These are phyloP conservation scores for Eumeta japonica DNA, from an alignment of 1,140 invertebrate species.

Conservation along the genomic window DNA sequence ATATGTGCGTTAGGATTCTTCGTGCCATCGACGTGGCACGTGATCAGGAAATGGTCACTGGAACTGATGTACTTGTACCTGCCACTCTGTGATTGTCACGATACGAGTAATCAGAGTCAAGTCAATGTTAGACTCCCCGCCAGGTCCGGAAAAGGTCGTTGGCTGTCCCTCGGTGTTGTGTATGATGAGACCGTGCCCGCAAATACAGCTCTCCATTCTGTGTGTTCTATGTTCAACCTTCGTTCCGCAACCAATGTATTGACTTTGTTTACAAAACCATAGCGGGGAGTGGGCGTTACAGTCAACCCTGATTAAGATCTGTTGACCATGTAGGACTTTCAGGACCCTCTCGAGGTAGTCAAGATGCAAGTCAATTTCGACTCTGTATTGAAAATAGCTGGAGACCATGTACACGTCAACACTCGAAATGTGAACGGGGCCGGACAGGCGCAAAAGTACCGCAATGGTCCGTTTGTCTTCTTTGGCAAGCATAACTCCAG, in stretches of 20 bases:
- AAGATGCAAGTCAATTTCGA: slow-evolving; percentile 7
- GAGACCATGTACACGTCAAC: slow-evolving; percentile 6
- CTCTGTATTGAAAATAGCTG: slow-evolving; percentile 13
- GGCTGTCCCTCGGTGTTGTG: slow-evolving; percentile 11
- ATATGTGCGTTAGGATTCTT: too few relatives aligned
- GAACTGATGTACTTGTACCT: slow-evolving; percentile 9
- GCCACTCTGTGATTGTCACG: slow-evolving; percentile 7
- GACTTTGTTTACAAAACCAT: slow-evolving; percentile 10
- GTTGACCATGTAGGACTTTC: background rate
- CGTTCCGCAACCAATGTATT: slow-evolving; percentile 3
- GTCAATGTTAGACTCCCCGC: slow-evolving; percentile 17
- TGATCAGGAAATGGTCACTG: slow-evolving; percentile 20
- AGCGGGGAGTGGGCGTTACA: slow-evolving; percentile 18
- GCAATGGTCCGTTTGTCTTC: background rate
- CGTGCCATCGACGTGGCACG: too few relatives aligned
- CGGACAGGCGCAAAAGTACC: slow-evolving; percentile 3
- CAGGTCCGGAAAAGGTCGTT: slow-evolving; percentile 10
- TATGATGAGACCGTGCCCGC: background rate
- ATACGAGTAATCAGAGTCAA: slow-evolving; percentile 11
- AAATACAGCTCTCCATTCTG: slow-evolving; percentile 13
- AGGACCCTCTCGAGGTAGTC: slow-evolving; percentile 5
- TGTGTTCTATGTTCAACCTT: background rate
- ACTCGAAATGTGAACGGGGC: too few relatives aligned
- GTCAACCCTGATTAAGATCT: slow-evolving; percentile 10
- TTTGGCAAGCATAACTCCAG: background rate